These are phyloP conservation scores for Coenonympha arcania DNA, from an alignment of 2,888 invertebrate genomes.

Conservation along the genomic window DNA sequence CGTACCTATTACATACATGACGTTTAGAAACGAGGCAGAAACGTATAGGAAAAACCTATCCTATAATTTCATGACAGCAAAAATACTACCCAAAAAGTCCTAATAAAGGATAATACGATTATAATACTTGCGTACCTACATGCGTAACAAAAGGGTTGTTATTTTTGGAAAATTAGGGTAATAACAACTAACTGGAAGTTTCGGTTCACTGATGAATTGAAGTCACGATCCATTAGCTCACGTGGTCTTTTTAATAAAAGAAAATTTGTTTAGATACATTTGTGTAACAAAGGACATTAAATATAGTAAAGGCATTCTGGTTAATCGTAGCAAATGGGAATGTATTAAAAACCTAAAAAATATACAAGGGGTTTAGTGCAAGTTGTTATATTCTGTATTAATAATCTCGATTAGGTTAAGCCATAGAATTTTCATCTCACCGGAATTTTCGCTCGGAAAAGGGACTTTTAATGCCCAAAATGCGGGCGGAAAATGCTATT, in stretches of 20 bases:
- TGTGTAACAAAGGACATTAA: neutral
- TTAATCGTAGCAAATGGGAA: neutral
- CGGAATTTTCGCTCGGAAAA: too few relatives aligned
- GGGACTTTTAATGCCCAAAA: too few relatives aligned
- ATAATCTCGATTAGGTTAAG: too few relatives aligned
- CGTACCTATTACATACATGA: too few relatives aligned
- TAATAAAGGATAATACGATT: slow-evolving; percentile 4
- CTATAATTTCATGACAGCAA: neutral
- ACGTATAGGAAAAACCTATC: too few relatives aligned
- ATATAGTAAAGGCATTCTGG: neutral
- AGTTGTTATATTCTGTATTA: too few relatives aligned
- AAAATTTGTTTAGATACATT: neutral
- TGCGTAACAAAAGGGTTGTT: neutral
- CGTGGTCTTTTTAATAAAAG: neutral
- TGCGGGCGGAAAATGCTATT: too few relatives aligned
- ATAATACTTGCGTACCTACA: neutral
- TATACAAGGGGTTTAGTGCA: too few relatives aligned
- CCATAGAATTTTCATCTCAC: too few relatives aligned
- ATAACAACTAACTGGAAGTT: neutral
- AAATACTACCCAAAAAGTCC: neutral
- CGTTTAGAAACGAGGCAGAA: too few relatives aligned
- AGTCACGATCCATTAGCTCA: neutral
- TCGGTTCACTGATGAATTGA: neutral
- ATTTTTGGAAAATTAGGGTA: slow-evolving; percentile 1
- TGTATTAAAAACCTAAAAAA: too few relatives aligned